Conservation (phyloP, 2,113 vertebrate species). For the Cavia aperea region DNA sequence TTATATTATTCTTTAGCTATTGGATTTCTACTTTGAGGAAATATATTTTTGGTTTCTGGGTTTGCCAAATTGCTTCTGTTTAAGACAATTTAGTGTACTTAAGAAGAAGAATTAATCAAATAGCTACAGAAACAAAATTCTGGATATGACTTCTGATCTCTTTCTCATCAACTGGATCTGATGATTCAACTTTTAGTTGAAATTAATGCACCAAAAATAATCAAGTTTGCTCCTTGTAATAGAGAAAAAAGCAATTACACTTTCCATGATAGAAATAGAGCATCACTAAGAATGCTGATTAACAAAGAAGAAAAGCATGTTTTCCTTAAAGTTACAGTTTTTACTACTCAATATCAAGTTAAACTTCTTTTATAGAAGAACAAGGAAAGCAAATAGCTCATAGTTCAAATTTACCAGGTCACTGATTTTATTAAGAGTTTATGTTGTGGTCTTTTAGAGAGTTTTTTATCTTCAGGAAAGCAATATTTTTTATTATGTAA, state of each 20-base stretch:
- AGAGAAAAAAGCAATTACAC: background rate
- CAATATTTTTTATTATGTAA: background rate
- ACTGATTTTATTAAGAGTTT: background rate
- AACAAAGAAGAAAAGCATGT: background rate
- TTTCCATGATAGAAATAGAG: background rate
- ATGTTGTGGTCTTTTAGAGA: background rate
- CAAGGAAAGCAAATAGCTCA: background rate
- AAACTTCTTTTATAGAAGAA: background rate
- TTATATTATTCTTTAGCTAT: background rate
- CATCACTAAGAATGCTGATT: slow-evolving; percentile 13
- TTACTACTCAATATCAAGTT: background rate
- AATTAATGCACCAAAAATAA: slow-evolving; percentile 43
- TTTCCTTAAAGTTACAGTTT: slow-evolving; percentile 11
- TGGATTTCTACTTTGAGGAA: background rate
- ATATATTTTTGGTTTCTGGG: background rate
- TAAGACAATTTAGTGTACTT: background rate
- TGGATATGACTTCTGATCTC: slow-evolving; percentile 19
- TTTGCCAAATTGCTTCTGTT: background rate
- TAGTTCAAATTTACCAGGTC: background rate
- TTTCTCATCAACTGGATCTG: background rate
- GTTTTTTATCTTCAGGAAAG: background rate
- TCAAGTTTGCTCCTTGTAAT: background rate
- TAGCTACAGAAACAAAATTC: background rate
- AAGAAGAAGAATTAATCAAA: background rate
- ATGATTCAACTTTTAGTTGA: slow-evolving; percentile 25